These are phyloP conservation scores for Epinephelus malabaricus DNA, from an alignment of 2,797 vertebrate genomes.

Conservation along the genomic window DNA sequence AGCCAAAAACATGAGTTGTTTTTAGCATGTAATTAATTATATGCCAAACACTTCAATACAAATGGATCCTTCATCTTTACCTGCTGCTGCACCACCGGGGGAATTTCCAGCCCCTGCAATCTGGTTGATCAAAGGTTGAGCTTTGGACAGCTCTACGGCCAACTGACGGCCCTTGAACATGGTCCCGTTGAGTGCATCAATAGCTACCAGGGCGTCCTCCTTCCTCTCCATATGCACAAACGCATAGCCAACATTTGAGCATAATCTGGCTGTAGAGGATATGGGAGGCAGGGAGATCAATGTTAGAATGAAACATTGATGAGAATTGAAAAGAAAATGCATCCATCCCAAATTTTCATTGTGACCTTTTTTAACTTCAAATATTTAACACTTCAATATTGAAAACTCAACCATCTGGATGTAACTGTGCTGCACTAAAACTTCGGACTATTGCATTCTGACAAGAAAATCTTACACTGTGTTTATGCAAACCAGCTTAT, in stretches of 20 bases:
- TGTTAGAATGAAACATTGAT: not conserved
- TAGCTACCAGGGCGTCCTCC: slow-evolving; percentile 93
- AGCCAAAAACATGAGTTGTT: slow-evolving; percentile 2
- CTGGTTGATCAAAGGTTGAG: slow-evolving; percentile 85
- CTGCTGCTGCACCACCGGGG: slow-evolving; percentile 24
- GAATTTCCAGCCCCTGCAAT: slow-evolving; percentile 61
- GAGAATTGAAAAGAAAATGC: not conserved
- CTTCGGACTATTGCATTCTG: not conserved
- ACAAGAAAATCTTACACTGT: not conserved
- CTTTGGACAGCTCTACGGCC: slow-evolving; percentile 95
- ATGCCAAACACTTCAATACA: slow-evolving; percentile 6
- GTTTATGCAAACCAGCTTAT: not conserved
- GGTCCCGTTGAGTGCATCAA: slow-evolving; percentile 95
- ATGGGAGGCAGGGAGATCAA: slow-evolving; percentile 8
- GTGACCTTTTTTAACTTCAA: not conserved
- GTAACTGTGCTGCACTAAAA: not conserved
- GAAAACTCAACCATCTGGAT: not conserved
- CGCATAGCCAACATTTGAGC: slow-evolving; percentile 93
- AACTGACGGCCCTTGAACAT: slow-evolving; percentile 95
- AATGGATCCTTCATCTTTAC: slow-evolving; percentile 1
- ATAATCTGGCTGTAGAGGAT: slow-evolving; percentile 83
- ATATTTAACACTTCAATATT: not conserved
- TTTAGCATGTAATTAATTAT: not conserved
- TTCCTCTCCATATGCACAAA: slow-evolving; percentile 99
- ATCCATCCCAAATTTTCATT: not conserved